Evolutionary conservation across 1,140 invertebrate genomes (phyloP), one percentile per base, ranked within the genome.

Genomic region (Radopholus similis): DNA sequence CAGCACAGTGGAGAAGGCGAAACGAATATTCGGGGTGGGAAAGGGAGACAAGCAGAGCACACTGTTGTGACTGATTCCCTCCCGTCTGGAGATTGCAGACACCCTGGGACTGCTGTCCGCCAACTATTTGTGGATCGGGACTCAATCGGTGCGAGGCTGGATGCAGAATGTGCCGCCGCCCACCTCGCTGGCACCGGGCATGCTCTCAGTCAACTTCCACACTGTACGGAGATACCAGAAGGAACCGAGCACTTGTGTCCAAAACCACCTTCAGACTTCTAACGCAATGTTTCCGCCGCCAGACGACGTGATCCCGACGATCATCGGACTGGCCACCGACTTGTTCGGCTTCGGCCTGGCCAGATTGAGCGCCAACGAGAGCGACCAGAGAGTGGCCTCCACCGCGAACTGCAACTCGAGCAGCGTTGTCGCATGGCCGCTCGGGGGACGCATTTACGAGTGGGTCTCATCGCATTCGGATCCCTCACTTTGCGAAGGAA

Each of bases 1-100:
- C 84, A 91, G 90, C 42, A 93, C 90, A 11, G 87, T 89, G 66
- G 88, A 90, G 73, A 91, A 94, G 82, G 92, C 92, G 0, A 88
- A 88, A 23, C 87, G 88, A 63, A 95, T 97, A 32, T 84, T 97
- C 47, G 87, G 87, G 2, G 88, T 87, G 13, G n/a, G 15, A 42
- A 57, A 13, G 1, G 11, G 49, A 49, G 54, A 18, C 32, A 53
- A n/a, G 2, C 32, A 26, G n/a, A 59, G 13, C 1, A 42, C 11
- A 3, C 3, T 55, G n/a, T n/a, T n/a, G n/a, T 54, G 5, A 23
- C 8, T 62, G 26, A 8, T 62, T 59, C 8, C 9, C 57, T 5
- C 49, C 15, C 51, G n/a, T n/a, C 53, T 73, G 60, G 26, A 66
- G 34, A 56, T 77, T 23, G 75, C 76, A 8, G 55, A 72, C 40